These are phyloP conservation scores for Enteromius anoplus DNA, from an alignment of 2,797 vertebrate genomes.

Conservation along the genomic window DNA sequence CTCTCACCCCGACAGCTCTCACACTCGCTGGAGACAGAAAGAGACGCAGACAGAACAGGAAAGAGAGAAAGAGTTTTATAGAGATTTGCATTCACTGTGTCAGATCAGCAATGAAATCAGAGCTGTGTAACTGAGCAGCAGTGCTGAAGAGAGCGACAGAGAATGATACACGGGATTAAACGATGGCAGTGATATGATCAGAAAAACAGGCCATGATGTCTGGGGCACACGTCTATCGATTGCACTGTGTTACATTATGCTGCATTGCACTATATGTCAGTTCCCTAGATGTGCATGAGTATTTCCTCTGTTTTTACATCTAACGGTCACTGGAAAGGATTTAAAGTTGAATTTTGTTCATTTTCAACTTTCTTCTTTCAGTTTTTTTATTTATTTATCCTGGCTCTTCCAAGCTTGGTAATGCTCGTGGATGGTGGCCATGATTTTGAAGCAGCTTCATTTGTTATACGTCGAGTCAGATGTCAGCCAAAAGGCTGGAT, in stretches of 20 bases:
- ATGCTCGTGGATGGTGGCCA: too few species aligned
- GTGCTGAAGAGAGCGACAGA: not conserved
- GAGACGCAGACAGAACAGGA: slow-evolving; percentile 6
- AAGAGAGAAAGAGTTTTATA: slow-evolving; percentile 25
- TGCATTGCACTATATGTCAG: not conserved
- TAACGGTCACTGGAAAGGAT: not conserved
- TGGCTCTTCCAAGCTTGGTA: too few species aligned
- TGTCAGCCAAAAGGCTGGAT: too few species aligned
- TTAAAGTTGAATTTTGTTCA: not conserved
- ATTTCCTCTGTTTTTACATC: slow-evolving; percentile 4
- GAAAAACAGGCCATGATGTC: not conserved
- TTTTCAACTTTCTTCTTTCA: not conserved
- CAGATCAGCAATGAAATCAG: slow-evolving; percentile 35
- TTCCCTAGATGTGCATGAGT: not conserved
- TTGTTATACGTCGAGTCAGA: too few species aligned
- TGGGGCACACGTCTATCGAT: slow-evolving; percentile 4
- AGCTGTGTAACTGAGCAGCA: slow-evolving; percentile 30
- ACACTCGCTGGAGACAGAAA: slow-evolving; percentile 9
- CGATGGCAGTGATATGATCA: not conserved
- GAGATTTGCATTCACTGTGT: slow-evolving; percentile 35
- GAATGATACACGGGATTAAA: not conserved
- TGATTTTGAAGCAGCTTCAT: too few species aligned
- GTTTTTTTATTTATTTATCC: too few species aligned
- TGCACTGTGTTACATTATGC: not conserved
- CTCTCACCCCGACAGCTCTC: slow-evolving; percentile 30